phyloP scores from a whole-genome alignment of 2,113 vertebrate genomes.

The Damaliscus lunatus region DNA sequence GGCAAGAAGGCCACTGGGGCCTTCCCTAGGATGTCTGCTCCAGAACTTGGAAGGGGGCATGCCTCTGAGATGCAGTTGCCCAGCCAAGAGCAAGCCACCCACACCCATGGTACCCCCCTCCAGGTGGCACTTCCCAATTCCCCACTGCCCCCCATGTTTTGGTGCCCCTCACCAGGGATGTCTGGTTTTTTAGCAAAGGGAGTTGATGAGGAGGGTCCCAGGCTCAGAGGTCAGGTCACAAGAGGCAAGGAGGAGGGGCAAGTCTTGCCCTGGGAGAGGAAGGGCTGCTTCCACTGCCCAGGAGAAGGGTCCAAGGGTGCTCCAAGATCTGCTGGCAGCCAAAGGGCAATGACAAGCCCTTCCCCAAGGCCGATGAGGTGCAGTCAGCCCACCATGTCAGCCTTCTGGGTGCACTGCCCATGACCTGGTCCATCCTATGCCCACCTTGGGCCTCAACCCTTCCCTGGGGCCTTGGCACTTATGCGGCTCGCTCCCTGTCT shows the following conservation, averaged over 20 bases:
- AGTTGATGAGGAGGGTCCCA: neutral
- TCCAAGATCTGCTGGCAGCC: neutral
- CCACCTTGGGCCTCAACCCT: neutral
- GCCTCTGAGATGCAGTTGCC: neutral
- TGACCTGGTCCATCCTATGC: neutral
- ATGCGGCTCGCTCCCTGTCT: rapidly evolving
- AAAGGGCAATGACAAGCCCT: neutral
- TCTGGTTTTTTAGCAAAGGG: neutral
- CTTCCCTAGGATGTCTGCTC: neutral
- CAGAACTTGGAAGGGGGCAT: too few relatives aligned
- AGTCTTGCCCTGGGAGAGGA: neutral
- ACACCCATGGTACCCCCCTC: neutral
- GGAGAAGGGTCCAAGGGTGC: neutral
- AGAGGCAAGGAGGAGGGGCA: neutral
- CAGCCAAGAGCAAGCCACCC: neutral
- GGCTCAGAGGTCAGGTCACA: neutral
- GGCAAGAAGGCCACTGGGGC: neutral
- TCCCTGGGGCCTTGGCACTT: neutral
- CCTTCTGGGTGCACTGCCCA: rapidly evolving
- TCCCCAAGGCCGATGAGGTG: neutral
- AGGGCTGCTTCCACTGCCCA: neutral
- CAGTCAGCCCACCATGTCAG: neutral
- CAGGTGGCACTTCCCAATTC: neutral
- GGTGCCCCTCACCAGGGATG: neutral
- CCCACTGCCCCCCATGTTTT: neutral